phyloP scores from a whole-genome alignment of 2,797 vertebrate genomes.

The Balearica regulorum region DNA sequence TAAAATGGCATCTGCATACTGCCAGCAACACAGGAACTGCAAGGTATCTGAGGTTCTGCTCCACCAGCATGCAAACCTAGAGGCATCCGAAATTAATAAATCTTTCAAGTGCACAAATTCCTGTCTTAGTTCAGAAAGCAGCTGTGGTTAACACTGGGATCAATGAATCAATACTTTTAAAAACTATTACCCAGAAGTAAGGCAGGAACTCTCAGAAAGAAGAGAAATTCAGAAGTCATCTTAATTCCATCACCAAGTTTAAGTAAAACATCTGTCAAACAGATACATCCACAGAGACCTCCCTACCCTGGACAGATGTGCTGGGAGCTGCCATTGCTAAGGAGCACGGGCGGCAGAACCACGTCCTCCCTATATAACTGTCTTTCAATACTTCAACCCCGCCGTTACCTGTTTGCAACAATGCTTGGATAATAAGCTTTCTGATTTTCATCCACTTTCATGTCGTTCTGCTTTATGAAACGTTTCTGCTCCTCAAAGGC shows the following conservation, averaged over 20 bases:
- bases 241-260: background rate
- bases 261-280: background rate
- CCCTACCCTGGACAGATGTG: background rate
- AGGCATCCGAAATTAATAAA: background rate
- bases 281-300: background rate
- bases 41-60: background rate
- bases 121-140: background rate
- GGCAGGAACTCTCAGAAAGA: background rate
- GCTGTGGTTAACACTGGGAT: background rate
- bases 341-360: background rate
- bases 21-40: background rate
- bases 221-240: background rate
- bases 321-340: background rate
- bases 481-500: conserved; percentile 89
- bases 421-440: conserved; percentile 94
- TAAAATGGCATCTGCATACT: background rate
- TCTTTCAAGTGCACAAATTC: background rate
- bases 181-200: background rate
- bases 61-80: background rate
- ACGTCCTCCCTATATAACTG: fast-evolving
- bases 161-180: background rate
- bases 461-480: conserved; percentile 87
- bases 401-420: conserved; percentile 87
- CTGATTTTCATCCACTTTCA: conserved; percentile 91
- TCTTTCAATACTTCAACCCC: background rate